phyloP scores from a whole-genome alignment of 2,113 vertebrate genomes.

The Engystomops pustulosus region DNA sequence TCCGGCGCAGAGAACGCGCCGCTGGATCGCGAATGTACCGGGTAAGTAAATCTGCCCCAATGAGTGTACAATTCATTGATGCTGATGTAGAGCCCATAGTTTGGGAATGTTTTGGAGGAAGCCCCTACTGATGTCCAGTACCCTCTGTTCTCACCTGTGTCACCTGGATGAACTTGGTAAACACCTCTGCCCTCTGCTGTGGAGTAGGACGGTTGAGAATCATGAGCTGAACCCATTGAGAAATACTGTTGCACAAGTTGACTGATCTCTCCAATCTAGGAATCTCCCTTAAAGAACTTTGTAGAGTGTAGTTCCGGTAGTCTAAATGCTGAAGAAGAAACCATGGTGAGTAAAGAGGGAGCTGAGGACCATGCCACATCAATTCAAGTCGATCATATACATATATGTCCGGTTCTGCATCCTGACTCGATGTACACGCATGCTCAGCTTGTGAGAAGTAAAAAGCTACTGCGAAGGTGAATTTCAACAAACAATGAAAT shows the following conservation, averaged over 20 bases:
- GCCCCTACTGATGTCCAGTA: background rate
- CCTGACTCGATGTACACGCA: background rate
- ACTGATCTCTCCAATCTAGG: slow-evolving; percentile 84
- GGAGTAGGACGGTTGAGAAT: slow-evolving; percentile 88
- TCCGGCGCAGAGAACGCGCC: too few species aligned
- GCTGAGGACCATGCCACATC: background rate
- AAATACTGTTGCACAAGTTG: slow-evolving; percentile 88
- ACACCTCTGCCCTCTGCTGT: slow-evolving; percentile 87
- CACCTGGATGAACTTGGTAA: slow-evolving; percentile 89
- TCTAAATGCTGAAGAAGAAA: slow-evolving; percentile 79
- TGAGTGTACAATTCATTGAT: too few species aligned
- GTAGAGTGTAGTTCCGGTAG: slow-evolving; percentile 85
- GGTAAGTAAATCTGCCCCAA: too few species aligned
- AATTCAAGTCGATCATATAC: background rate
- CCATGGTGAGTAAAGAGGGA: background rate
- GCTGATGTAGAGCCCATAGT: background rate
- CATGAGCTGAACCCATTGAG: slow-evolving; percentile 95
- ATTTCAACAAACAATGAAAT: too few species aligned
- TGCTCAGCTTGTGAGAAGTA: background rate
- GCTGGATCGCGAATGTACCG: too few species aligned
- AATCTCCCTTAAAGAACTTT: slow-evolving; percentile 81
- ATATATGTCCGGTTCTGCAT: background rate
- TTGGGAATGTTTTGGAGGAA: background rate
- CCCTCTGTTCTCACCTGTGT: slow-evolving; percentile 78
- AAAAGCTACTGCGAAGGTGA: too few species aligned